Evolutionary conservation across 2,888 invertebrate species (phyloP), one percentile per base, ranked within the genome.

Genomic region (Leucophenga montana): DNA sequence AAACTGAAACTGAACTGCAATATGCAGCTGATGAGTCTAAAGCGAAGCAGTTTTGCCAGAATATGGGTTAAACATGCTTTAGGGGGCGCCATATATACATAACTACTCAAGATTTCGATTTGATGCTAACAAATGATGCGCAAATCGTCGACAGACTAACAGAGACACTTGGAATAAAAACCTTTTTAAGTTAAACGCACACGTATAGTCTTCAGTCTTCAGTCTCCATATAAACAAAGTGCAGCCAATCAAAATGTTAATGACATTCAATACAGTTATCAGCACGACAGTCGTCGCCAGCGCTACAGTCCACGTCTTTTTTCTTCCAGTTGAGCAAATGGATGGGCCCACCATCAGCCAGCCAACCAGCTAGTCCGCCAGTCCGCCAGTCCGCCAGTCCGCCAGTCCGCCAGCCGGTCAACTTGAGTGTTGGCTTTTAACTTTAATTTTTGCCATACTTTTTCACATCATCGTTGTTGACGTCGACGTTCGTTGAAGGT

Each of bases 191-290:
- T 78, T 73, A 62, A 59, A 57, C 27, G 61, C 39, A 46, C 44
- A 59, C 65, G 39, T 67, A 13, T 14, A 13, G 13, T 39, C 39
- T 67, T 61, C 61, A 65, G 70, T 11, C 27, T 39, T 46, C 56
- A 64, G 69, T 68, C 44, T 9, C 20, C 48, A 18, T 14, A 31
- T 22, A 27, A 59, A 27, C 13, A 18, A 54, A 67, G 46, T 68
- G 67, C 74, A 75, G 75, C 82, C 80, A 84, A 84, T 84, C 83
- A 84, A 88, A 87, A 87, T 88, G 88, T 86, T 88, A 88, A 88
- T 87, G 88, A 88, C 86, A 86, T 83, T 85, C 87, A 87, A 87
- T 87, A 87, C 85, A 86, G 87, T 85, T 88, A 86, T 82, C 84
- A 82, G 71, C 46, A 27, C 22, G 18, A 66, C 67, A 31, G 57